Base-by-base conservation (phyloP, 2,797 vertebrate species). In the Delichon dasypus region DNA sequence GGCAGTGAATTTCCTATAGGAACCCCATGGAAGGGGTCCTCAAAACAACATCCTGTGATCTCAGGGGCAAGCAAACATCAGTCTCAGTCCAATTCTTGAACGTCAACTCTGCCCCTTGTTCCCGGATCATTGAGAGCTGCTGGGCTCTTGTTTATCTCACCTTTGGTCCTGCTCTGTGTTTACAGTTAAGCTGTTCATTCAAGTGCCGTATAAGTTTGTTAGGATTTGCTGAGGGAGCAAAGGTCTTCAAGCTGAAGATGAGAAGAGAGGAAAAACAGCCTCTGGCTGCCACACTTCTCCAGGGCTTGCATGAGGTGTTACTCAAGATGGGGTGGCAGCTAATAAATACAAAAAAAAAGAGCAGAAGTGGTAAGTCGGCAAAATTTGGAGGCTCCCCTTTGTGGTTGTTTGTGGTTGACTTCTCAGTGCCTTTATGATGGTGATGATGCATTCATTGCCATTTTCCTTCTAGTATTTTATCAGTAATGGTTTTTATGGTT, bases 91-190 rank as follows among this genome's bases (percentile, higher is more conserved):
- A 96, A 74, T 85, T 94, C 93, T 91, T 94, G 94, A 94, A 94
- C 61, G 32, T 95, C 93, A 95, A 76, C 88, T 96, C 88, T 96
- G 95, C 93, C 95, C 94, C 96, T 96, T 97, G 93, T 96, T 97
- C 96, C 95, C 40, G 17, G 95, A 97, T 96, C 94, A 93, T 27
- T 92, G 89, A 75, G 75, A 96, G 90, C 88, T 95, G 91, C 92
- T 91, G 92, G 90, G 79, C 64, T 96, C 82, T 83, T 97, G 96
- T 97, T 97, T 96, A 95, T 85, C 94, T 97, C 96, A 97, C 96
- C 96, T 97, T 97, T 97, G 96, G 96, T 96, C 96, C 64, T 94
- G 88, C 92, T 92, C 90, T 68, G 40, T 97, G 96, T 97, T 97
- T 96, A 96, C 96, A 92, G 91, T 95, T 94, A 88, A 96, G 91